Evolutionary conservation across 2,113 vertebrate species (phyloP).

Genomic region (Platysternon megacephalum): DNA sequence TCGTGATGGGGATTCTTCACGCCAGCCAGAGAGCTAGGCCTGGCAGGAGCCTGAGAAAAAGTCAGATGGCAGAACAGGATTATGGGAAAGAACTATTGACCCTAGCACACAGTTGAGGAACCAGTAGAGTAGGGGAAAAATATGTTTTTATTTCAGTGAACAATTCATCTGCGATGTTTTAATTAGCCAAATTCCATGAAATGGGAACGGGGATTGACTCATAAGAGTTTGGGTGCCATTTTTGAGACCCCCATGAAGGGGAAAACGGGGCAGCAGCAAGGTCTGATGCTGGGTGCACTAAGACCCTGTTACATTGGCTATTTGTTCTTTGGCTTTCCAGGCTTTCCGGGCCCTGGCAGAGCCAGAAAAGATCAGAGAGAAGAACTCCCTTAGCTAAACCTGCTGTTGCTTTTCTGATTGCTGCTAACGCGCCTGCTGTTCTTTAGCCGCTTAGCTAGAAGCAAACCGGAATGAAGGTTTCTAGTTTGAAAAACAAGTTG

Average conservation of each 20-base stretch:
- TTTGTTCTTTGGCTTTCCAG: background rate
- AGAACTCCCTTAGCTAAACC: background rate
- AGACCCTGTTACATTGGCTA: background rate
- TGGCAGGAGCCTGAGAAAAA: background rate
- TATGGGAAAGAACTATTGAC: background rate
- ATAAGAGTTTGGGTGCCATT: background rate
- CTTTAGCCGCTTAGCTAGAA: background rate
- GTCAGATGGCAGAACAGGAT: too few species aligned
- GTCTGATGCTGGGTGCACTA: background rate
- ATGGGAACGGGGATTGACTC: background rate
- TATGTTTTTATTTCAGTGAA: background rate
- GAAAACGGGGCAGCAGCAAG: background rate
- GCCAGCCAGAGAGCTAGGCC: background rate
- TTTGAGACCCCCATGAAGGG: background rate
- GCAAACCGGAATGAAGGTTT: conserved; percentile 8
- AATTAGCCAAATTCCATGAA: background rate
- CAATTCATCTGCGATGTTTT: background rate
- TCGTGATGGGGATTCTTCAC: background rate
- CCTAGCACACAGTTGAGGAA: background rate
- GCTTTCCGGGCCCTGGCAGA: background rate
- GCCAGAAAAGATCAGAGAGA: background rate
- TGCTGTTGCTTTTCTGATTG: background rate
- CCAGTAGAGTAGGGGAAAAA: background rate
- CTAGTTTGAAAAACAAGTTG: background rate
- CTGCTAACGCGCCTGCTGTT: background rate